These are phyloP conservation scores for Erebia ligea DNA, from an alignment of 2,888 invertebrate species.

Conservation along the genomic window DNA sequence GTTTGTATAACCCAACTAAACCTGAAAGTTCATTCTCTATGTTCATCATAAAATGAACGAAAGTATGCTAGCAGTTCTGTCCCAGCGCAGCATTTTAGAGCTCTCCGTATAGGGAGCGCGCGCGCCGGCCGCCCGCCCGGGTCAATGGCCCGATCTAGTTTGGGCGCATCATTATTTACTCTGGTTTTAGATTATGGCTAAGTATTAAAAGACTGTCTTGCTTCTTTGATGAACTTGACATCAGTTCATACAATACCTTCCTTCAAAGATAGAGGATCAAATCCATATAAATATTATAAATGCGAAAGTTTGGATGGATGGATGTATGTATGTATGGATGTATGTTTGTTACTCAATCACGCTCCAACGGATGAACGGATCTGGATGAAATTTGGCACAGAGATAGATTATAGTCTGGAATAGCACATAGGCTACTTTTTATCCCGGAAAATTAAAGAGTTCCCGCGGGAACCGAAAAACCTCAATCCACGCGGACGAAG, in stretches of 20 bases:
- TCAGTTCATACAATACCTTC: background rate
- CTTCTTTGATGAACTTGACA: conserved; percentile 24
- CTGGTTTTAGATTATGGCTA: conserved; percentile 33
- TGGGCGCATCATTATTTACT: conserved; percentile 81
- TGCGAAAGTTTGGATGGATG: too few relatives aligned
- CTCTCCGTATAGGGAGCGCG: conserved; percentile 60
- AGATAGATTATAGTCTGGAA: too few relatives aligned
- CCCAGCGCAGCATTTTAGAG: conserved; percentile 66
- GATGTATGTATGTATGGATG: too few relatives aligned
- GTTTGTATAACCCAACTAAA: too few relatives aligned
- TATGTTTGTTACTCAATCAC: too few relatives aligned
- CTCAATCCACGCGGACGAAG: too few relatives aligned
- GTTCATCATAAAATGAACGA: background rate
- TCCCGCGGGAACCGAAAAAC: too few relatives aligned
- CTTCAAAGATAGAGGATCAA: background rate
- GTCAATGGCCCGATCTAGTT: conserved; percentile 82
- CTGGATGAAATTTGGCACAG: too few relatives aligned
- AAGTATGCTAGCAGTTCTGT: background rate
- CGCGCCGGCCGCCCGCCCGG: conserved; percentile 69
- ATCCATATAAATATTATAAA: background rate
- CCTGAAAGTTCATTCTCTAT: too few relatives aligned
- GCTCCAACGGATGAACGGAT: too few relatives aligned
- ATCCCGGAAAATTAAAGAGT: too few relatives aligned
- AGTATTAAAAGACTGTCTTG: background rate
- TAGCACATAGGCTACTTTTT: too few relatives aligned